Percentiles rank a stretch among this genome's conserved stretches.
Evolutionary conservation across 2,113 vertebrate genomes (phyloP).

Genomic region (Lepidothrix coronata): DNA sequence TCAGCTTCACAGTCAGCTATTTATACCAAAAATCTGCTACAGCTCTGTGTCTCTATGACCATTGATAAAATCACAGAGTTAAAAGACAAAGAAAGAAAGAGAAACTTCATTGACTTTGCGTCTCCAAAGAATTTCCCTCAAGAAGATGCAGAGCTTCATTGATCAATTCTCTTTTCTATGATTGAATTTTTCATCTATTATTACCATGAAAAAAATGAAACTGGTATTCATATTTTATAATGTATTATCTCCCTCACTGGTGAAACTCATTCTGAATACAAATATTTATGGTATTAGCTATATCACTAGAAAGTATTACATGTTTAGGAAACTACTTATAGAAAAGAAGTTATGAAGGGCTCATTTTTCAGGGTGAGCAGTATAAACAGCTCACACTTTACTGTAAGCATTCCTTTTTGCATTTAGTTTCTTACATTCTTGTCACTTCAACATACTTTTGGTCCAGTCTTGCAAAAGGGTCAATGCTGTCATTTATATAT

Average conservation of each 20-base stretch:
- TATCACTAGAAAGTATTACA: background rate
- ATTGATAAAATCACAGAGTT: background rate
- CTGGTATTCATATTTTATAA: background rate
- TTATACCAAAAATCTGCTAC: background rate
- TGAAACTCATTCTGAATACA: constrained; percentile 6
- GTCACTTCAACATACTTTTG: background rate
- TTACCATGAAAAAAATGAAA: background rate
- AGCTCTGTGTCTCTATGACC: background rate
- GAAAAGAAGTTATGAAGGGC: background rate
- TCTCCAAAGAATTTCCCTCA: background rate
- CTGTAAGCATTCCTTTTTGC: background rate
- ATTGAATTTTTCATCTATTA: background rate
- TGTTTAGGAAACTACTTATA: background rate
- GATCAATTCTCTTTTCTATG: background rate
- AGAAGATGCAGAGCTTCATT: background rate
- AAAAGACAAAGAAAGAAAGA: background rate
- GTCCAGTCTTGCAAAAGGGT: background rate
- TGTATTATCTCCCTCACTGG: background rate
- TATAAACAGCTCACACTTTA: background rate
- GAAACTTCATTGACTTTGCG: background rate
- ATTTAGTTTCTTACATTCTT: background rate
- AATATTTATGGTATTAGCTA: background rate
- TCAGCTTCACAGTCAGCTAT: background rate
- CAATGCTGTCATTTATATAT: rapidly evolving
- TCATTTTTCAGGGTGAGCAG: background rate